Evolutionary conservation across 2,113 vertebrate species (phyloP).

Genomic region (Stictonetta naevosa): DNA sequence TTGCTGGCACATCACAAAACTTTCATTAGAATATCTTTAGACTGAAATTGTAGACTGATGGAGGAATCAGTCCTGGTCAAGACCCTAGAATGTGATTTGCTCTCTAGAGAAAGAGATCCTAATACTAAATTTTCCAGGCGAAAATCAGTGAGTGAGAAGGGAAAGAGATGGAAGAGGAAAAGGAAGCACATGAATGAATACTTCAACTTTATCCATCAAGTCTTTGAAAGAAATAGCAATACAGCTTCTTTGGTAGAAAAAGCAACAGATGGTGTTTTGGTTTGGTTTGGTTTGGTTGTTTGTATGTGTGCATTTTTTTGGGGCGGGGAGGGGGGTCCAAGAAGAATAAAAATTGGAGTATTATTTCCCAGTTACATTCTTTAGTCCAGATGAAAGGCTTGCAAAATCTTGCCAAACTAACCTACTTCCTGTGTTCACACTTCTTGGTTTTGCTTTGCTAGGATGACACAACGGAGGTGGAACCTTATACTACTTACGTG

Average conservation of each 20-base stretch:
- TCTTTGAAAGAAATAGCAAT: neutral
- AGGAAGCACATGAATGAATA: neutral
- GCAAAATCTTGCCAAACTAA: neutral
- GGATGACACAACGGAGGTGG: conserved; percentile 53
- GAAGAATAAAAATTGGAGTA: neutral
- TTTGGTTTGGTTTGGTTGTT: neutral
- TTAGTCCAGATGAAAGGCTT: neutral
- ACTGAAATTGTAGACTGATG: neutral
- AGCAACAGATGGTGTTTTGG: neutral
- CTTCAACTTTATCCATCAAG: neutral
- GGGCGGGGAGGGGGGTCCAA: neutral
- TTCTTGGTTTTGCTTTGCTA: conserved; percentile 51
- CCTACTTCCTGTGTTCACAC: neutral
- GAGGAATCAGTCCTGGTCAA: neutral
- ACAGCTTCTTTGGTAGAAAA: neutral
- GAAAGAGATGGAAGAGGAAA: neutral
- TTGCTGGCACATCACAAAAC: accelerated
- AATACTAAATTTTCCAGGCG: neutral
- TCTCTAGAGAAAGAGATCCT: neutral
- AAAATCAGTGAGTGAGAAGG: neutral
- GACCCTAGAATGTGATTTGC: neutral
- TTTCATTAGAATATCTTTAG: neutral
- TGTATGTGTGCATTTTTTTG: neutral
- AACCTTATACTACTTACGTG: conserved; percentile 72
- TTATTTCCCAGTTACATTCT: neutral